Evolutionary conservation across 2,113 vertebrate species (phyloP).

Genomic region (Alligator sinensis): DNA sequence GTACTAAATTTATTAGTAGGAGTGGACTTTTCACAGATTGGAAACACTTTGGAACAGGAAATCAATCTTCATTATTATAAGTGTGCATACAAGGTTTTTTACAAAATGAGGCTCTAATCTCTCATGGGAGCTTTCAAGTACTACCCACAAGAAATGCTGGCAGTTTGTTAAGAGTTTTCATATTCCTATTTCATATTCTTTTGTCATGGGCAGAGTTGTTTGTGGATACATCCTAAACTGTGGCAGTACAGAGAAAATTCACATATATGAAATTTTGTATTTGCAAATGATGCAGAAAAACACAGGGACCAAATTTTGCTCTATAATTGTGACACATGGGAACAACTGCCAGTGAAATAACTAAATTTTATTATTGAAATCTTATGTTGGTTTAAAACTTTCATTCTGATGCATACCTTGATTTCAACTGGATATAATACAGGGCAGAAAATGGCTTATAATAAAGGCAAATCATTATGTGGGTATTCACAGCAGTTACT

Average conservation of each 20-base stretch:
- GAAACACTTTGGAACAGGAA: background rate
- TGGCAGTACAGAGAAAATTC: background rate
- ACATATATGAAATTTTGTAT: background rate
- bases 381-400: background rate
- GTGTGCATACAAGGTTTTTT: background rate
- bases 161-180: background rate
- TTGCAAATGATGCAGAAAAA: background rate
- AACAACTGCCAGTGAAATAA: background rate
- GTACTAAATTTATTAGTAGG: background rate
- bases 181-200: background rate
- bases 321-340: background rate
- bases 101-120: background rate
- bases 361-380: background rate
- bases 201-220: background rate
- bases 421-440: background rate
- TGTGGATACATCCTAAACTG: background rate
- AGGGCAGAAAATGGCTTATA: background rate
- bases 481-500: slow-evolving; percentile 10
- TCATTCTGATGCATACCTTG: background rate
- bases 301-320: background rate
- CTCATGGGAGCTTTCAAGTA: background rate
- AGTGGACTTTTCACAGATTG: background rate
- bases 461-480: background rate
- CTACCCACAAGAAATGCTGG: background rate
- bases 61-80: background rate